phyloP scores from a whole-genome alignment of 2,888 invertebrate genomes.

The Trissoscelio sp. region DNA sequence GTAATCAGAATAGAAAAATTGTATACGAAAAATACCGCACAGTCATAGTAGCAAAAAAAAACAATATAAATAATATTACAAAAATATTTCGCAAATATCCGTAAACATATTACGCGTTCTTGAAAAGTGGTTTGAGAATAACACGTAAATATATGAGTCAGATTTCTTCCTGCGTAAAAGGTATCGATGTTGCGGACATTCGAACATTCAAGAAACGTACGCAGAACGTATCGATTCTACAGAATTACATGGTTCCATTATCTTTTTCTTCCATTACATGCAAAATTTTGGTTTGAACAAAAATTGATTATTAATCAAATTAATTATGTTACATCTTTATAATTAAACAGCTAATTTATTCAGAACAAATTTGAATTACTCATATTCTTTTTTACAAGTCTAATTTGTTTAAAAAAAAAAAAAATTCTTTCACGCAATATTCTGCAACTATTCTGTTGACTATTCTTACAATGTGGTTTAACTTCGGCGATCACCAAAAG shows the following conservation, averaged over 20 bases:
- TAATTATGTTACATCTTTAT: too few species aligned
- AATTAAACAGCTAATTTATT: too few species aligned
- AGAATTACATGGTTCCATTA: conserved; percentile 6
- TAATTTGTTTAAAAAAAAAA: background rate
- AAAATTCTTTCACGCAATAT: conserved; percentile 1
- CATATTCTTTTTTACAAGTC: too few species aligned
- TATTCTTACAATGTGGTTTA: background rate
- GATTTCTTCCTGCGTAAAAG: conserved; percentile 46
- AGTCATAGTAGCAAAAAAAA: too few species aligned
- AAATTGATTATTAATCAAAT: too few species aligned
- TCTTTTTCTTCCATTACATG: conserved; percentile 1
- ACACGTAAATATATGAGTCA: conserved; percentile 32
- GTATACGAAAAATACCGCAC: too few species aligned
- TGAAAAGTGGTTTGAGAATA: background rate
- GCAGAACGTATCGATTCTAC: conserved; percentile 26
- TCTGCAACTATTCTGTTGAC: background rate
- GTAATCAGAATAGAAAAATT: conserved; percentile 3
- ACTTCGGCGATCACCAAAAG: conserved; percentile 1
- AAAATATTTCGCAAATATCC: background rate
- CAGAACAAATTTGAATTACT: too few species aligned
- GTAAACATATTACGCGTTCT: background rate
- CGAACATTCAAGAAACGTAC: conserved; percentile 39
- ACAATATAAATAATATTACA: background rate
- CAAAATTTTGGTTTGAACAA: background rate
- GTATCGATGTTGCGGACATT: conserved; percentile 24